Base-by-base conservation (phyloP, 2,888 invertebrate species). In the Scaptomyza parva region DNA sequence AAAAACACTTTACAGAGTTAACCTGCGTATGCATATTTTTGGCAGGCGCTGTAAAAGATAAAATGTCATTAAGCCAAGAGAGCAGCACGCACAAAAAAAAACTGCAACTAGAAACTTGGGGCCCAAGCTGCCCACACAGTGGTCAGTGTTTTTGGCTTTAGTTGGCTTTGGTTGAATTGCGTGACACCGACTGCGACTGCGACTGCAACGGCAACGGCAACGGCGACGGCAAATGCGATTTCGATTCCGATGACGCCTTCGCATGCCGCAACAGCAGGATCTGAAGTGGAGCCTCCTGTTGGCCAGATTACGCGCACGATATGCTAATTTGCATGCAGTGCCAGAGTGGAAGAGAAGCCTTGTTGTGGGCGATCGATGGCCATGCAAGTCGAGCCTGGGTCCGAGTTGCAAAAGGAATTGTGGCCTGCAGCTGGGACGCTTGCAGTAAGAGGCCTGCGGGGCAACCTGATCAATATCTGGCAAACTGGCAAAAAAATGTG, bases 31-130 rank as follows among this genome's bases (percentile, higher is more conserved):
- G 80, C 70, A 83, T 69, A 76, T 73, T 76, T 68, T 82, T 67
- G 64, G 72, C 77, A 64, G 60, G 24, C 45, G 53, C 54, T 55
- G 52, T 51, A 37, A 28, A 20, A 87, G 88, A 82, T 82, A 82
- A 82, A 82, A 82, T 88, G 87, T 88, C 86, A 88, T 88, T 83
- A 81, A 85, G 81, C 81, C 75, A 84, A 86, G n/a, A 88, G 78
- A 86, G 87, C 86, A 83, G 68, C 84, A 80, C 78, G 75, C 78
- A 78, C 70, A 70, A 53, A 63, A 57, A 40, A 73, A 53, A 58
- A 43, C 20, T 43, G 55, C 47, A 59, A 58, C 55, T 43, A 39
- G 48, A 28, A 47, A 54, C 45, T 28, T 28, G 51, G 22, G 47
- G 4, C 20, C 20, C 33, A 22, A 44, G 65, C 86, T 88, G 82